phyloP scores from a whole-genome alignment of 1,140 invertebrate genomes.

The Spodoptera frugiperda region DNA sequence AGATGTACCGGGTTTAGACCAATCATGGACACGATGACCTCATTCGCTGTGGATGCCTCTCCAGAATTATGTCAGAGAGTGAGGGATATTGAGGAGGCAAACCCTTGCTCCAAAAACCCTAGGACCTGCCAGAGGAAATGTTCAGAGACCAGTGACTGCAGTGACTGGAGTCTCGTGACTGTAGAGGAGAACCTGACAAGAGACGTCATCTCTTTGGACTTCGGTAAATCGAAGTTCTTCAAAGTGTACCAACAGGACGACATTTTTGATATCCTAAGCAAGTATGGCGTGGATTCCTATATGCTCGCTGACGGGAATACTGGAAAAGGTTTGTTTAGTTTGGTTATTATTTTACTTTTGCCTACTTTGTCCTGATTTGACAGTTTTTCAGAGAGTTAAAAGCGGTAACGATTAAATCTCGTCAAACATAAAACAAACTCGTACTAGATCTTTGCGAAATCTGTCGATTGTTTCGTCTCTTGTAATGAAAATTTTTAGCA shows the following conservation, averaged over 20 bases:
- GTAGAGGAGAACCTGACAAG: constrained; percentile 29
- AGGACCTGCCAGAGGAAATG: constrained; percentile 65
- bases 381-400: too few relatives aligned
- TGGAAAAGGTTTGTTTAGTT: constrained; percentile 67
- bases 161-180: constrained; percentile 70
- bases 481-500: too few relatives aligned
- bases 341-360: too few relatives aligned
- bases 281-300: constrained; percentile 71
- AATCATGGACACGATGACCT: constrained; percentile 94
- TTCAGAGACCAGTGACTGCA: constrained; percentile 58
- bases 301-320: constrained; percentile 88
- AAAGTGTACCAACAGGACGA: constrained; percentile 69
- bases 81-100: constrained; percentile 88
- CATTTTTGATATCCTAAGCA: constrained; percentile 67
- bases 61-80: constrained; percentile 81
- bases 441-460: too few relatives aligned
- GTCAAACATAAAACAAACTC: too few relatives aligned
- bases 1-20: constrained; percentile 95
- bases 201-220: constrained; percentile 59
- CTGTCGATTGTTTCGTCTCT: too few relatives aligned
- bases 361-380: too few relatives aligned
- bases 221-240: constrained; percentile 62
- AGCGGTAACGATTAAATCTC: too few relatives aligned
- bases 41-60: constrained; percentile 88
- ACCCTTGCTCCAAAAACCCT: constrained; percentile 57